A percentile compares a stretch with the other conserved stretches of the same genome.
phyloP scores from a whole-genome alignment of 2,888 invertebrate species.

The Lacanobia wlatinum region DNA sequence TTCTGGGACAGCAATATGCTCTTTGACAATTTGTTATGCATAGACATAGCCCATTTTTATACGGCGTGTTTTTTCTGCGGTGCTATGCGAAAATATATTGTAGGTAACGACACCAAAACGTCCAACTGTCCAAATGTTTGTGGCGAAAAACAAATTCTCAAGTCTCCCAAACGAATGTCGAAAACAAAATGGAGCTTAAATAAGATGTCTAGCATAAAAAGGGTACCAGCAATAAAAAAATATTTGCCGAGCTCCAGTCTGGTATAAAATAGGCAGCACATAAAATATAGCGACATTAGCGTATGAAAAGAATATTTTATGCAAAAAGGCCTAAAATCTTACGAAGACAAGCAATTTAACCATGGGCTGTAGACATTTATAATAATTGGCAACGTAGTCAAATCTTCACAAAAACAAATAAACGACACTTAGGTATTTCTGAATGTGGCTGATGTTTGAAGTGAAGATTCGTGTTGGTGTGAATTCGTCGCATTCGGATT shows the following conservation, averaged over 20 bases:
- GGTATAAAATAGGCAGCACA: slow-evolving; percentile 21
- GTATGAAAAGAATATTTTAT: slow-evolving; percentile 15
- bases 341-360: slow-evolving; percentile 28
- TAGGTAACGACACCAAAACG: slow-evolving; percentile 6
- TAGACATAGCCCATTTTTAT: slow-evolving; percentile 4
- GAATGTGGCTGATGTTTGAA: background rate
- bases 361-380: slow-evolving; percentile 13
- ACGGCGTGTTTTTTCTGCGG: background rate
- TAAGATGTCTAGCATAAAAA: slow-evolving; percentile 31
- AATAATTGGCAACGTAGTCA: slow-evolving; percentile 26
- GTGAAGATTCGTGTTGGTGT: background rate
- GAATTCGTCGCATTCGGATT: background rate
- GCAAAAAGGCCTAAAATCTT: slow-evolving; percentile 1
- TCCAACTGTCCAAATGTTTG: background rate
- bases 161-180: slow-evolving; percentile 15
- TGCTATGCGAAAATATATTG: background rate
- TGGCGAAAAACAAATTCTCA: slow-evolving; percentile 11
- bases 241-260: slow-evolving; percentile 21
- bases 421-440: slow-evolving; percentile 9
- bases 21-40: slow-evolving; percentile 8
- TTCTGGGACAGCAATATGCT: slow-evolving; percentile 5
- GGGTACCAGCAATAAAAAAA: slow-evolving; percentile 17
- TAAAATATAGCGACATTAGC: slow-evolving; percentile 28
- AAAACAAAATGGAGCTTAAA: slow-evolving; percentile 28
- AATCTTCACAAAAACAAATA: slow-evolving; percentile 30